Base-by-base conservation (phyloP, 2,797 vertebrate genomes). In the Arremon brunneinucha region DNA sequence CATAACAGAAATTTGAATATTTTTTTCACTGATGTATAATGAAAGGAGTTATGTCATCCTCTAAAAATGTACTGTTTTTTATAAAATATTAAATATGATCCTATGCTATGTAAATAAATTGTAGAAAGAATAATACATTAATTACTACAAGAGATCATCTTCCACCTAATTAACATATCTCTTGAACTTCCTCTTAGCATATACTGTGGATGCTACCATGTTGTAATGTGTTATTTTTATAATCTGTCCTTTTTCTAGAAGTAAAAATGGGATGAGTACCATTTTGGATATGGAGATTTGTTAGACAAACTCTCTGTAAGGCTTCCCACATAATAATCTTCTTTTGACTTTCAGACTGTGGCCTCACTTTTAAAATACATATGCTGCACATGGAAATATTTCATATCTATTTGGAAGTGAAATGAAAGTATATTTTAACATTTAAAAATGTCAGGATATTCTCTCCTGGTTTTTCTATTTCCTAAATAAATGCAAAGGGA, bases 341-440 rank as follows among this genome's bases (percentile, higher is more conserved):
- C 35, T n/a, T 67, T 90, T 83, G 71, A 90, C 68, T 94, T 95
- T 93, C 64, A 95, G 49, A 89, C 24, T 84, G 44, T 50, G 78
- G 44, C 44, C 57, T 92, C 46, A 83, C 28, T 95, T 95, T 70
- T 53, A 87, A 95, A 91, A 79, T 83, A 21, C 67, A 79, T 89
- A 95, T 96, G 81, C 30, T 95, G 75, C 34, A 83, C 57, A 89
- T 35, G 30, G 78, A 92, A 92, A 83, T 89, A 74, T n/a, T 84
- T 94, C 27, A 19, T 83, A 92, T 88, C 14, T 85, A n/a, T 90
- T 80, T 76, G 83, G 70, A 95, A 91, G 6, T 68, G 30, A 87
- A 95, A 80, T 71, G 11, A 65, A 91, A 90, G 14, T 65, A 50
- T 89, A 94, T 94, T 92, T 95, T 97, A 89, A 87, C 84, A 87